Evolutionary conservation across 2,113 vertebrate species (phyloP).

Genomic region (Sturnira hondurensis): DNA sequence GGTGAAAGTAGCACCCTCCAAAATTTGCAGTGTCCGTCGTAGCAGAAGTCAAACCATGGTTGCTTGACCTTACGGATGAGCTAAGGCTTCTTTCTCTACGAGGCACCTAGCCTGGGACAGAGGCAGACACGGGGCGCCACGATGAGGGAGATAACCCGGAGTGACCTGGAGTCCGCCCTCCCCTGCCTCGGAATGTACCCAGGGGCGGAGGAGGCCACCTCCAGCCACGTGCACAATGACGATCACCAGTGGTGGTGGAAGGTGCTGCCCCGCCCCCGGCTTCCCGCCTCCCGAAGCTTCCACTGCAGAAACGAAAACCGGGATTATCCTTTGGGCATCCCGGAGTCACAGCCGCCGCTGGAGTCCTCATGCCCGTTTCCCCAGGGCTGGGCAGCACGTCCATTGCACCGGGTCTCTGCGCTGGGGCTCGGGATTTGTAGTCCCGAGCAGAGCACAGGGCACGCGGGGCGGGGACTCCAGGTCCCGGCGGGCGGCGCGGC

Average conservation of each 20-base stretch:
- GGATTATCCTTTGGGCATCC: background rate
- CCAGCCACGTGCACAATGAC: background rate
- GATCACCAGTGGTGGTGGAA: background rate
- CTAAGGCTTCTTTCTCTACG: background rate
- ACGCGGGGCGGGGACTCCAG: constrained; percentile 39
- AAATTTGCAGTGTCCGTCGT: background rate
- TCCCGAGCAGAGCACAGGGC: background rate
- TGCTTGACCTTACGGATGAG: background rate
- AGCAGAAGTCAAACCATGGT: background rate
- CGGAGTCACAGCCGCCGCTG: background rate
- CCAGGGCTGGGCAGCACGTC: background rate
- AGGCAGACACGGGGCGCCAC: background rate
- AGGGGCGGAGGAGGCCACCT: background rate
- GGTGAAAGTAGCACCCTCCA: constrained; percentile 13
- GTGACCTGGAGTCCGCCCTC: background rate
- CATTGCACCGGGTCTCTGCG: background rate
- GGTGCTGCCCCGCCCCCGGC: background rate
- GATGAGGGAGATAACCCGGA: background rate
- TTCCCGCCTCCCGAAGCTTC: background rate
- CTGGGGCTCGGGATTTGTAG: constrained; percentile 71
- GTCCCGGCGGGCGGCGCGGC: constrained; percentile 68
- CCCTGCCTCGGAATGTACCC: background rate
- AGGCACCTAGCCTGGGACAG: background rate
- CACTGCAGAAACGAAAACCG: background rate
- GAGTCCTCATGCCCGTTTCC: background rate